Evolutionary conservation across 2,113 vertebrate species (phyloP).

Genomic region (Alethe diademata): DNA sequence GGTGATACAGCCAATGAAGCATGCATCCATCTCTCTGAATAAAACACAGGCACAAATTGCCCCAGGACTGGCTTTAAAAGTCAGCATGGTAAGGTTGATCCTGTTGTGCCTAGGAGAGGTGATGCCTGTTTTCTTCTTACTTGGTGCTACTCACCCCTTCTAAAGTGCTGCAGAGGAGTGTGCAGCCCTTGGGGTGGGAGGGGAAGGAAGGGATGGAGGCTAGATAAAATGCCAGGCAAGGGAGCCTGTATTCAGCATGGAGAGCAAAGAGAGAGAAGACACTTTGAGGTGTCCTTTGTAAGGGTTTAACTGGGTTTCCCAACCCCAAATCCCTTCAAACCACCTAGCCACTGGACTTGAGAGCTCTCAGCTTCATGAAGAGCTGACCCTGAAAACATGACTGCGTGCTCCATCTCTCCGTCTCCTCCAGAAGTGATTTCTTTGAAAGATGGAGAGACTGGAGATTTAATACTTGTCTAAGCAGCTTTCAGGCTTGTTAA

Average conservation of each 20-base stretch:
- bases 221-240: background rate
- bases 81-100: background rate
- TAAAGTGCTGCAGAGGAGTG: background rate
- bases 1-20: background rate
- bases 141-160: background rate
- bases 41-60: background rate
- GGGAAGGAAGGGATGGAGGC: background rate
- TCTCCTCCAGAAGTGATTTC: constrained; percentile 34
- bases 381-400: background rate
- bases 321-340: background rate
- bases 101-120: background rate
- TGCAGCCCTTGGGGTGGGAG: background rate
- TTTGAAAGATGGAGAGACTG: constrained; percentile 47
- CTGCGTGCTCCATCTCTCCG: background rate
- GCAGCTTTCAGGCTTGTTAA: constrained; percentile 52
- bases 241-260: background rate
- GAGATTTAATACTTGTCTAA: constrained; percentile 54
- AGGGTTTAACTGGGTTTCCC: background rate
- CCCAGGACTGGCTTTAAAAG: background rate
- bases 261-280: background rate
- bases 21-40: background rate
- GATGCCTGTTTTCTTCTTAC: background rate
- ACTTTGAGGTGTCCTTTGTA: no score
- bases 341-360: background rate
- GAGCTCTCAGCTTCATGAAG: background rate